Conservation (phyloP, 2,888 invertebrate species). For the Tiliacea citrago region DNA sequence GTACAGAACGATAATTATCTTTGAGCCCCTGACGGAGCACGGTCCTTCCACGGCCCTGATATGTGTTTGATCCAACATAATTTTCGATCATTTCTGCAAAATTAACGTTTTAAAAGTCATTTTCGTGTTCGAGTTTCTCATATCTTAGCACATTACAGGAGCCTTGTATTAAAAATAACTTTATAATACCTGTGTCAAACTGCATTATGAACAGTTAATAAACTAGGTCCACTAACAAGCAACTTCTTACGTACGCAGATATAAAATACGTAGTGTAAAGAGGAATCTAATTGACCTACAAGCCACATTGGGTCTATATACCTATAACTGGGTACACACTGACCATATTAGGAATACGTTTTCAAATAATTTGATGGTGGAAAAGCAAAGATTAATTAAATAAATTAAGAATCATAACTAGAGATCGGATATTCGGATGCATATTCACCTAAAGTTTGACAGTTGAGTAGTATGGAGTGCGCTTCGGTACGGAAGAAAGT, state of each 20-base stretch:
- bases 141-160: too few species aligned
- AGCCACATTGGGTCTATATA: slow-evolving; percentile 80
- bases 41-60: too few species aligned
- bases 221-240: slow-evolving; percentile 19
- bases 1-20: too few species aligned
- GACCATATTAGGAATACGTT: slow-evolving; percentile 43
- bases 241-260: slow-evolving; percentile 50
- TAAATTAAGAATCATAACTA: background rate
- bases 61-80: background rate
- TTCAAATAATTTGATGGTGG: background rate
- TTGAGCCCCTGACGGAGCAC: too few species aligned
- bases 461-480: too few species aligned
- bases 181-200: background rate
- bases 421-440: too few species aligned
- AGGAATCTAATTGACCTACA: slow-evolving; percentile 86
- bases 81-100: background rate
- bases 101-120: background rate
- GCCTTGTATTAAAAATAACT: background rate
- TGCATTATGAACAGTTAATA: background rate
- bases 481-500: too few species aligned
- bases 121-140: too few species aligned
- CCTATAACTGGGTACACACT: slow-evolving; percentile 59
- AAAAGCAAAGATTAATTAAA: background rate
- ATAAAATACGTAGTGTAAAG: slow-evolving; percentile 58
- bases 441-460: too few species aligned